Conservation (phyloP, 1,140 invertebrate genomes). For the Diplogasteroides magnus region DNA sequence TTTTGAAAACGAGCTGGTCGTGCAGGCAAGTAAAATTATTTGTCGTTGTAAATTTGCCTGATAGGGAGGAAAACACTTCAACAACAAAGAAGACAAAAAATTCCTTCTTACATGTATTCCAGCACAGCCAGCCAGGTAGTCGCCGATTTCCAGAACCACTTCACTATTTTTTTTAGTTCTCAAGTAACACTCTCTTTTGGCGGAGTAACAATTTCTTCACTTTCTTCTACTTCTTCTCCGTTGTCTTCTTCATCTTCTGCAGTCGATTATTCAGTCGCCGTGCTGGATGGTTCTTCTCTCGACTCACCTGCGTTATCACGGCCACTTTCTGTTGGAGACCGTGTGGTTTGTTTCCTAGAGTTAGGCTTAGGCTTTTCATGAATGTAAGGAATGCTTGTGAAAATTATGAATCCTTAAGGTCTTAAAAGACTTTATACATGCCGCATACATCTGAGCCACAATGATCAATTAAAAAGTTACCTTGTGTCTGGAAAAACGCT, state of each 20-base stretch:
- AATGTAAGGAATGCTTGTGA: too few species aligned
- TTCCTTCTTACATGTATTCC: slow-evolving; percentile 53
- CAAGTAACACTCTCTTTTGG: slow-evolving; percentile 52
- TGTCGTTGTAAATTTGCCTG: slow-evolving; percentile 25
- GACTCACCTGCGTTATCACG: slow-evolving; percentile 35
- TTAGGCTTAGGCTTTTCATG: too few species aligned
- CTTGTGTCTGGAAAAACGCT: too few species aligned
- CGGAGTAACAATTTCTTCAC: slow-evolving; percentile 46
- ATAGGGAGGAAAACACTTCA: slow-evolving; percentile 11
- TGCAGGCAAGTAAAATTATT: slow-evolving; percentile 39
- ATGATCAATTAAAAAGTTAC: too few species aligned
- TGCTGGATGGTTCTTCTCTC: slow-evolving; percentile 36
- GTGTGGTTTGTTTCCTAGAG: too few species aligned
- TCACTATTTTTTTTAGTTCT: slow-evolving; percentile 37
- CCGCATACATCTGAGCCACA: too few species aligned
- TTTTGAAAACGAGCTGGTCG: slow-evolving; percentile 51
- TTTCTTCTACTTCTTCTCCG: slow-evolving; percentile 10
- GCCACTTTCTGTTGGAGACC: slow-evolving; percentile 49
- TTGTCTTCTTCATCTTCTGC: slow-evolving; percentile 18
- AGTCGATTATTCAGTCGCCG: slow-evolving; percentile 49
- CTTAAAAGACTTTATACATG: too few species aligned
- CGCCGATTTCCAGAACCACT: slow-evolving; percentile 8
- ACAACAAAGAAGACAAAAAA: slow-evolving; percentile 41
- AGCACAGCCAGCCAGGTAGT: slow-evolving; percentile 10
- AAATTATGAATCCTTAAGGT: too few species aligned